These are phyloP conservation scores for Pardosa pseudoannulata DNA, from an alignment of 2,888 invertebrate genomes.

Conservation along the genomic window DNA sequence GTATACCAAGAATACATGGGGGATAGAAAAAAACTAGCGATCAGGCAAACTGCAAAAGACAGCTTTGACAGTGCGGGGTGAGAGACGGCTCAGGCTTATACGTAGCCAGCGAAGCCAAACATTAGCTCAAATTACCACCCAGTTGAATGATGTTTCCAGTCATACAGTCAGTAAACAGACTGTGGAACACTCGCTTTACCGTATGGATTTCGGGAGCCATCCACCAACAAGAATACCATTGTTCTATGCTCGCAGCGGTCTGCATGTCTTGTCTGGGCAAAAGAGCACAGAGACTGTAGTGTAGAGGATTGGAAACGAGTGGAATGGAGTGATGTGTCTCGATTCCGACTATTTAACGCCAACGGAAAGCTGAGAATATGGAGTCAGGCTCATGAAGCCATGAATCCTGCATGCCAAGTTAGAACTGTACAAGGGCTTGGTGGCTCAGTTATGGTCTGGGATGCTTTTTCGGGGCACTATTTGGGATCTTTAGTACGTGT, in stretches of 20 bases:
- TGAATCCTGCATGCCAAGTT: too few relatives aligned
- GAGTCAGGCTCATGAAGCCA: too few relatives aligned
- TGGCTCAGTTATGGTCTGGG: too few relatives aligned
- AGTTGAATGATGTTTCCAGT: slow-evolving; percentile 8
- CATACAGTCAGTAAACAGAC: slow-evolving; percentile 23
- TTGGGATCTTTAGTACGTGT: too few relatives aligned
- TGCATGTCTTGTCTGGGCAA: background rate
- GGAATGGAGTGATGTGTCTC: too few relatives aligned
- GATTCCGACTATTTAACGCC: too few relatives aligned
- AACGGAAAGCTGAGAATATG: too few relatives aligned
- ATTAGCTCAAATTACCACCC: slow-evolving; percentile 27
- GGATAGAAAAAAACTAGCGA: background rate
- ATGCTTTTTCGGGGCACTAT: too few relatives aligned
- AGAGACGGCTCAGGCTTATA: background rate
- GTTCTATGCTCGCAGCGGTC: background rate
- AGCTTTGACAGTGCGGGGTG: slow-evolving; percentile 11
- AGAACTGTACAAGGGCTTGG: too few relatives aligned
- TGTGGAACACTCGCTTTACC: slow-evolving; percentile 9
- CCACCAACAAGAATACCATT: background rate
- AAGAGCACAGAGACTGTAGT: background rate
- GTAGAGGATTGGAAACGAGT: background rate
- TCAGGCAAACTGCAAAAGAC: slow-evolving; percentile 14
- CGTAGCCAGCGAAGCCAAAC: background rate
- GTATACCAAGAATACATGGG: slow-evolving; percentile 2
- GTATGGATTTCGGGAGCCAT: slow-evolving; percentile 3